Conservation (phyloP, 2,888 invertebrate genomes). For the Acheta domesticus region DNA sequence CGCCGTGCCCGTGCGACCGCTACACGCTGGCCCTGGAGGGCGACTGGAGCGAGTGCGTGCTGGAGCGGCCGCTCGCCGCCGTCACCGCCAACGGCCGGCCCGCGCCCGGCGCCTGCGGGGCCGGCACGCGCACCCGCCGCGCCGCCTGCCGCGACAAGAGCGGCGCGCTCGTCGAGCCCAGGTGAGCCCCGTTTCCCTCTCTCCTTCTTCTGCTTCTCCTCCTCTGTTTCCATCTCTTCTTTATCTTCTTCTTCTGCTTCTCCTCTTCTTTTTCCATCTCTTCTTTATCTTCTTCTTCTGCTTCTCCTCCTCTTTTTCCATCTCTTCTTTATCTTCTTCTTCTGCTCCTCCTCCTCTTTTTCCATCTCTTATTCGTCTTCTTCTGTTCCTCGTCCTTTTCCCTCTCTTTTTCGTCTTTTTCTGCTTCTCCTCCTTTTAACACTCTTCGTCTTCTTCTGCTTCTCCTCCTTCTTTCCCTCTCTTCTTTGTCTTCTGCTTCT, state of each 20-base stretch:
- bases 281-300: not conserved
- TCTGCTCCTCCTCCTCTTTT: too few species aligned
- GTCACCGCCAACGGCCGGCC: conserved; percentile 40
- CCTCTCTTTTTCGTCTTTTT: too few species aligned
- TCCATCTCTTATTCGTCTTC: too few species aligned
- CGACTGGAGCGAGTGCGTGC: conserved; percentile 45
- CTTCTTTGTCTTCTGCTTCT: too few species aligned
- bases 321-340: too few species aligned
- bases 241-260: not conserved
- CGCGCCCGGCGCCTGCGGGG: conserved; percentile 43
- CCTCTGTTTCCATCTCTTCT: not conserved
- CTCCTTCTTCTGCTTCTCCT: not conserved
- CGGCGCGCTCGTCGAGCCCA: conserved; percentile 45
- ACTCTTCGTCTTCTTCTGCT: too few species aligned
- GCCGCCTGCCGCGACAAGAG: conserved; percentile 43
- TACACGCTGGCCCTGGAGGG: conserved; percentile 42
- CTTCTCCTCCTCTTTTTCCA: too few species aligned
- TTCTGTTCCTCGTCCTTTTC: too few species aligned
- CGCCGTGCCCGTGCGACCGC: conserved; percentile 44
- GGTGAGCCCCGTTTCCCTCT: conserved; percentile 37
- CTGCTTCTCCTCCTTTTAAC: too few species aligned
- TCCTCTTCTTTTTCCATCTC: not conserved
- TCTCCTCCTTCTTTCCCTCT: too few species aligned
- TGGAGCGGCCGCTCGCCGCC: conserved; percentile 33
- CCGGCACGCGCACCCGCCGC: conserved; percentile 43